Conservation (phyloP, 1,140 invertebrate species). For the Drosophila nikananu region DNA sequence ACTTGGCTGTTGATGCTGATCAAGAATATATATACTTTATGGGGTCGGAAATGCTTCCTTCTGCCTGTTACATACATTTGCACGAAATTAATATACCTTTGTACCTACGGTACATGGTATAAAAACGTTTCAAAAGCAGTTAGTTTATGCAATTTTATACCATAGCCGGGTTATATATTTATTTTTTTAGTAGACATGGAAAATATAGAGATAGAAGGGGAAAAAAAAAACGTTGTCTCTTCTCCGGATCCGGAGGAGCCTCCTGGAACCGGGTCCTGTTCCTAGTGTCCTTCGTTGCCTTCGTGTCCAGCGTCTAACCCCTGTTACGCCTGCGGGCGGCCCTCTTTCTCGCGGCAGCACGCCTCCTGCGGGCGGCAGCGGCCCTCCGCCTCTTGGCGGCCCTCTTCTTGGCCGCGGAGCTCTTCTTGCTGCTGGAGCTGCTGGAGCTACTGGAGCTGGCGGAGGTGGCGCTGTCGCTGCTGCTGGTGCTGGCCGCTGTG, state of each 20-base stretch:
- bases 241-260: not conserved
- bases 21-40: too few relatives aligned
- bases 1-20: too few relatives aligned
- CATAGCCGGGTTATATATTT: slow-evolving; percentile 20
- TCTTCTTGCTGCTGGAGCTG: slow-evolving; percentile 8
- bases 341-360: slow-evolving; percentile 12
- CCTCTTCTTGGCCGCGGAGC: not conserved
- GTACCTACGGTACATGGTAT: too few relatives aligned
- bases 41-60: too few relatives aligned
- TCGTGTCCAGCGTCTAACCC: slow-evolving; percentile 1
- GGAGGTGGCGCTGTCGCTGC: slow-evolving; percentile 14
- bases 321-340: slow-evolving; percentile 14
- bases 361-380: slow-evolving; percentile 13
- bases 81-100: too few relatives aligned
- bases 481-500: slow-evolving; percentile 8
- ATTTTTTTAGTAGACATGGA: not conserved
- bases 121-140: not conserved
- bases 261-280: not conserved
- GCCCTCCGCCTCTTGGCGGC: not conserved
- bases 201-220: too few relatives aligned
- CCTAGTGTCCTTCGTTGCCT: too few relatives aligned
- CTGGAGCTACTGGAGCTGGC: slow-evolving; percentile 4
- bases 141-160: slow-evolving; percentile 24
- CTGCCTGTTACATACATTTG: too few relatives aligned
- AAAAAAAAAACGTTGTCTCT: slow-evolving; percentile 9